Evolutionary conservation across 2,888 invertebrate genomes (phyloP), one percentile per base, ranked within the genome.

Genomic region (Macrostomum cliftonense): DNA sequence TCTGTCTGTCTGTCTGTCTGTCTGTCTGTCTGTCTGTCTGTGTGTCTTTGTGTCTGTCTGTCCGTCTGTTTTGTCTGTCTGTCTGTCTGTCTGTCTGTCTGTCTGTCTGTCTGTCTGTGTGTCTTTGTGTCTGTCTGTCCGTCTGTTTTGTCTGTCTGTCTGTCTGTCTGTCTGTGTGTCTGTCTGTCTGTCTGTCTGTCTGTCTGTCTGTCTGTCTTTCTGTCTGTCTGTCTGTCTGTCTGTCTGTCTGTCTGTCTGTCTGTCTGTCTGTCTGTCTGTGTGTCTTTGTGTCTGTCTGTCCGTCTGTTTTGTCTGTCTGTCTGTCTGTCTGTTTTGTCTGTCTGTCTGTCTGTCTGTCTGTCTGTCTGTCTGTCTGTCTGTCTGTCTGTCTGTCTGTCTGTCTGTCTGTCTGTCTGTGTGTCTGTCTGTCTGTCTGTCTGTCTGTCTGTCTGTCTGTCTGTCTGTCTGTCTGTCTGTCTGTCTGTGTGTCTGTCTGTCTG

Each of bases 181-280:
- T 47, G 49, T 47, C 20, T 47, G 49, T 47, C 20, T 47, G 49
- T 47, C 20, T 47, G 49, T 47, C 20, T 47, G 49, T 47, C 47
- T 47, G 47, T 47, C 47, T 47, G 47, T 28, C 28, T 28, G 28
- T 28, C 28, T 28, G 28, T 28, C 28, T 28, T 28, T 7, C 5
- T 28, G 28, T 47, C 47, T 47, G 47, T 47, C 47, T 47, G 49
- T 47, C 20, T 47, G 49, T 47, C 20, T 47, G 49, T 47, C 20
- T 47, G 49, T 47, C 20, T 47, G 49, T 47, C 20, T 47, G 49
- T 47, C 47, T 47, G 49, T 47, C 47, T 47, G 49, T 47, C 47
- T 47, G 49, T 47, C 47, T 47, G 49, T 47, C 47, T 47, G 49
- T 28, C 28, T 28, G 28, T 28, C 28, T 28, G 28, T 28, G 5